Conservation (phyloP, 2,888 invertebrate species). For the Agrochola macilenta region DNA sequence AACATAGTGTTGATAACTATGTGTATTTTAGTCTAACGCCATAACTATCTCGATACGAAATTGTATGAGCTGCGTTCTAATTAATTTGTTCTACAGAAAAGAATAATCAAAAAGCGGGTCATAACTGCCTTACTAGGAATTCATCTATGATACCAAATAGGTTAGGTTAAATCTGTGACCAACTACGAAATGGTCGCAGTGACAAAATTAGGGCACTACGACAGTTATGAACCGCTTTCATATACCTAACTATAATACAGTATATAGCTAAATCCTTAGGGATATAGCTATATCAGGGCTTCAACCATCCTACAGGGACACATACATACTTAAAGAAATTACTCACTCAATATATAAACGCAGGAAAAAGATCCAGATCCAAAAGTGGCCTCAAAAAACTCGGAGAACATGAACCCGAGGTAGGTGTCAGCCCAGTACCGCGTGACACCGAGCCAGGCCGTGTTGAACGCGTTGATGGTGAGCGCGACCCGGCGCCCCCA, state of each 20-base stretch:
- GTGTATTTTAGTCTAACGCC: background rate
- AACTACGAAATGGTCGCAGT: too few species aligned
- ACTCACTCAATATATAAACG: constrained; percentile 92
- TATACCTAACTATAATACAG: too few species aligned
- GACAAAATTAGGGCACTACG: too few species aligned
- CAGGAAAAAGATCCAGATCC: constrained; percentile 93
- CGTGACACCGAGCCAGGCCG: constrained; percentile 91
- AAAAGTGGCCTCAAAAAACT: constrained; percentile 92
- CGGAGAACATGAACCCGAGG: constrained; percentile 91
- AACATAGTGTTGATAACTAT: background rate
- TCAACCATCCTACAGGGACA: too few species aligned
- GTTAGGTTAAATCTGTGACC: too few species aligned
- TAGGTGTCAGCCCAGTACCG: constrained; percentile 91
- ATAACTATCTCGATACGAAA: background rate
- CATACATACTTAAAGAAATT: background rate
- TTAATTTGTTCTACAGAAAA: background rate
- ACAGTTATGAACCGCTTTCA: too few species aligned
- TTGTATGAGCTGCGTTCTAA: background rate
- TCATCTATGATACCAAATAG: too few species aligned
- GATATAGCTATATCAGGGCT: too few species aligned
- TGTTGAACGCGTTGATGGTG: constrained; percentile 89
- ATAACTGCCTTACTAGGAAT: too few species aligned
- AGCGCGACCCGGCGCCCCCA: constrained; percentile 92
- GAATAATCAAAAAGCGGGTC: too few species aligned
- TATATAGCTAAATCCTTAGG: too few species aligned